These are phyloP conservation scores for Lypha dubia DNA, from an alignment of 2,888 invertebrate genomes.

Conservation along the genomic window DNA sequence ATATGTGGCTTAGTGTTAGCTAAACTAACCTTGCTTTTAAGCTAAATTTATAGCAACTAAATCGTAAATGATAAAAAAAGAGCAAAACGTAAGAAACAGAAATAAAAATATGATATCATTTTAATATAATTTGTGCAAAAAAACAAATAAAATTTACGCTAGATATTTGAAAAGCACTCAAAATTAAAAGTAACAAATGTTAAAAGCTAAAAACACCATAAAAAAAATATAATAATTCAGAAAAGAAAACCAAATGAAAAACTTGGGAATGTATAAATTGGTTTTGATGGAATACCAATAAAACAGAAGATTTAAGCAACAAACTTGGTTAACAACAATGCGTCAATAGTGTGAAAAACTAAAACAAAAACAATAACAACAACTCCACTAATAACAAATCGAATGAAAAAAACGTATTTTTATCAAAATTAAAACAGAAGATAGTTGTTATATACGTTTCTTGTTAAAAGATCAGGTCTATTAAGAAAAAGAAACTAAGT, in stretches of 20 bases:
- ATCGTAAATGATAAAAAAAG: slow-evolving; percentile 31
- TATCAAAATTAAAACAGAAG: not conserved
- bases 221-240: too few species aligned
- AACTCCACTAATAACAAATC: not conserved
- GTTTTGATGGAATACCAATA: not conserved
- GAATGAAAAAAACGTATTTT: not conserved
- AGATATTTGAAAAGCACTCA: slow-evolving; percentile 1
- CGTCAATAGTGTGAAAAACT: not conserved
- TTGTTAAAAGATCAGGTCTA: too few species aligned
- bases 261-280: not conserved
- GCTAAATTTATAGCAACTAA: slow-evolving; percentile 49
- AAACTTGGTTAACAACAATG: slow-evolving; percentile 13
- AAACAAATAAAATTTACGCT: slow-evolving; percentile 35
- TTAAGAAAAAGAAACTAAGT: too few species aligned
- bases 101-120: slow-evolving; percentile 62
- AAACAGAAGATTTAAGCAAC: slow-evolving; percentile 58
- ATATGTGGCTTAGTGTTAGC: slow-evolving; percentile 65
- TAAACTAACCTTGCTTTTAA: slow-evolving; percentile 69
- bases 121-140: slow-evolving; percentile 47
- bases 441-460: too few species aligned
- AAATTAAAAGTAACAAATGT: not conserved
- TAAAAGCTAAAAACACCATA: not conserved
- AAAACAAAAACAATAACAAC: not conserved
- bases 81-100: slow-evolving; percentile 26
- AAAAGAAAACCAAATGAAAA: not conserved